Conservation (phyloP, 1,140 invertebrate species). For the Drosophila seguyi region DNA sequence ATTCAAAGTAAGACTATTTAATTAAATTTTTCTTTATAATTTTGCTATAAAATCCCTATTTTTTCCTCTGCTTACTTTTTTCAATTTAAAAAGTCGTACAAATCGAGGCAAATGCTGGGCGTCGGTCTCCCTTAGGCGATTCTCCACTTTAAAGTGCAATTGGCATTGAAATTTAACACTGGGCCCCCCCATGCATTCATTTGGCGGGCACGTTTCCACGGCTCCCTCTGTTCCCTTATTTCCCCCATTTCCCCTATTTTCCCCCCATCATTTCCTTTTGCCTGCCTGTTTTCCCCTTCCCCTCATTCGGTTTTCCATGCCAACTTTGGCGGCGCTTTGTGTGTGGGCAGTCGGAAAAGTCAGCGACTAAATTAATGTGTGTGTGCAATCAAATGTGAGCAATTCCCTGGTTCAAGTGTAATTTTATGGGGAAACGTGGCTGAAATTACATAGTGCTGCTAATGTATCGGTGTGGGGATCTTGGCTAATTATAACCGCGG, state of each 20-base stretch:
- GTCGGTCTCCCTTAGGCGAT: background rate
- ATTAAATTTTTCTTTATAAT: background rate
- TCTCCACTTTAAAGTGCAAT: constrained; percentile 47
- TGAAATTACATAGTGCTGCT: constrained; percentile 34
- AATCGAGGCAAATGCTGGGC: constrained; percentile 18
- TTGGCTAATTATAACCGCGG: constrained; percentile 28
- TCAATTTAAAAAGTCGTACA: constrained; percentile 40
- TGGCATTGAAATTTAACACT: constrained; percentile 79
- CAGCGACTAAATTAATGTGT: constrained; percentile 61
- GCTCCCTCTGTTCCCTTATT: constrained; percentile 1
- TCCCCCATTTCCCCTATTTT: background rate
- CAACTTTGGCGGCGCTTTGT: constrained; percentile 37
- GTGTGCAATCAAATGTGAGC: constrained; percentile 67
- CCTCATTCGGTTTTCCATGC: constrained; percentile 3
- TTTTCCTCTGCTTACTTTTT: constrained; percentile 11
- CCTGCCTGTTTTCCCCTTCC: background rate
- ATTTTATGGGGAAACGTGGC: constrained; percentile 27
- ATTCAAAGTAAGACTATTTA: too few species aligned
- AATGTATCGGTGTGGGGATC: constrained; percentile 21
- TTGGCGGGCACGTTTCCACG: constrained; percentile 58
- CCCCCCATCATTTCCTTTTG: constrained; percentile 6
- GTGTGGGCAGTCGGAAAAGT: constrained; percentile 51
- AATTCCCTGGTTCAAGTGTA: constrained; percentile 54
- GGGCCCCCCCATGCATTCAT: constrained; percentile 42
- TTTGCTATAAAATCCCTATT: background rate